Evolutionary conservation across 2,888 invertebrate genomes (phyloP), one percentile per base, ranked within the genome.

Genomic region (Crocallis elinguaria): DNA sequence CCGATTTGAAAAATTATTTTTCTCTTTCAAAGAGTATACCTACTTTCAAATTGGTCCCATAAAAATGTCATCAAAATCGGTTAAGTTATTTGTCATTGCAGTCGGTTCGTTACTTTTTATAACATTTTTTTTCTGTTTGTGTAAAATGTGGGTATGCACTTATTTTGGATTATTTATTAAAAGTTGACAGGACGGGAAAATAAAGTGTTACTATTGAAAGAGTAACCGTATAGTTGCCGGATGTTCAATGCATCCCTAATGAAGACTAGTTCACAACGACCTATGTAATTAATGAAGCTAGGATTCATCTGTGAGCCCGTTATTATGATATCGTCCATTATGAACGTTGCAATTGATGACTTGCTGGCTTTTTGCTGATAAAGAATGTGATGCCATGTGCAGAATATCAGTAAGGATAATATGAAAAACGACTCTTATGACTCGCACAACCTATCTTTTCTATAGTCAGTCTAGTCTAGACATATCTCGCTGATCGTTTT

Each of bases 291-390:
- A 44, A 44, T 39, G 44, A 33, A 38, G 43, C 14, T n/a, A 25
- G n/a, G 21, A 30, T 51, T 38, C 27, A 38, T 44, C 38, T 27
- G 6, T 2, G 14, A 51, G 25, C 39, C 49, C 38, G 39, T 51
- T 39, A 51, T 44, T 51, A 51, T 39, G 32, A 38, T 39, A 39
- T 33, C 32, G 25, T 50, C 38, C 17, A 32, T 39, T 44, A 38
- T 17, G 25, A 37, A 44, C 44, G 16, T 27, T 44, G 44, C 44
- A 44, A 51, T 44, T 51, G 44, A 50, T 39, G 33, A 27, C 38
- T 38, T 8, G n/a, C 11, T 16, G 36, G 12, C 14, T 36, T 50
- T 51, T 51, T 51, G 43, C 33, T 11, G 17, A 13, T 14, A 17
- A 37, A 21, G n/a, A 36, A 37, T 17, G 32, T 16, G 32, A 38